Base-by-base conservation (phyloP, 2,888 invertebrate genomes). In the Phengaris arion region DNA sequence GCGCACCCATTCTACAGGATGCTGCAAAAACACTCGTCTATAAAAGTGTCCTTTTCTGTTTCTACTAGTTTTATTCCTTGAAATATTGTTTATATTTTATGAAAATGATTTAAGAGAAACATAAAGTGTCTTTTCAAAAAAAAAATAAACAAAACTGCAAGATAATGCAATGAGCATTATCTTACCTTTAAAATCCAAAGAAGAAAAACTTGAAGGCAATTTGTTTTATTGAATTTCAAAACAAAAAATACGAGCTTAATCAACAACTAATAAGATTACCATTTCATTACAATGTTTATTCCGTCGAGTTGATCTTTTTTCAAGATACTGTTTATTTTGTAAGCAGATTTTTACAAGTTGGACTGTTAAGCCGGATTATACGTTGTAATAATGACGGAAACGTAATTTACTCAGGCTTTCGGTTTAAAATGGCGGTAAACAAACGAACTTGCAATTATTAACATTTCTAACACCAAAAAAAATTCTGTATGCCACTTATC, bases 241-340 rank as follows among this genome's bases (percentile, higher is more conserved):
- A 75, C 70, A 75, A 55, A 75, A 75, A 75, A 75, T 70, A 57
- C 57, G 57, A 48, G 46, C 70, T 75, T 75, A 75, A 75, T 75
- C 70, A 75, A 57, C 69, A 57, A 68, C 48, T 70, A 51, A 70
- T 75, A 46, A 57, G 75, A 75, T 75, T 75, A 75, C 70, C 75
- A 75, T 75, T 70, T 75, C 70, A 75, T 70, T 57, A 75, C 75
- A 54, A 13, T 70, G 75, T 75, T 75, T 75, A 70, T 75, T 75
- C 59, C 46, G 22, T 22, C 22, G 55, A 55, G 70, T 8, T 57
- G 70, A 70, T 70, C 57, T 70, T 70, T 70, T 75, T 64, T 45
- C 13, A 12, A 64, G 64, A 64, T 64, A 64, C 35, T 6, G 6
- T 45, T 45, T 64, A 64, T 64, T 64, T 64, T 12, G 35, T 64